Evolutionary conservation across 2,797 vertebrate species (phyloP), one percentile per base, ranked within the genome.

Genomic region (Sebastes paucispinis): DNA sequence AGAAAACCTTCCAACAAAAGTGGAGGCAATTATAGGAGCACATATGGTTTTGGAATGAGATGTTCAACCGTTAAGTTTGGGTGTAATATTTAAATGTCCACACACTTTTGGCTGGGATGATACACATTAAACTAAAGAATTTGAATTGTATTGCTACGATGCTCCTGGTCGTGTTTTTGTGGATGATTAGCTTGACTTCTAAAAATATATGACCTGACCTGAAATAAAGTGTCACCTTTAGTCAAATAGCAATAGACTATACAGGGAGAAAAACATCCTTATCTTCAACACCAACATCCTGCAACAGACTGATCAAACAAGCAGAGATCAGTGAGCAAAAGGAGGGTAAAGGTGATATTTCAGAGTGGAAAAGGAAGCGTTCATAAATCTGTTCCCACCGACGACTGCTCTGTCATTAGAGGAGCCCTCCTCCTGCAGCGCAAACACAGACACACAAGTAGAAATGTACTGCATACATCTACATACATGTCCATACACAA

Each of bases 321-420:
- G 62, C 52, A 52, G 60, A 72, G 69, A 69, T 73, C 69, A 72
- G 68, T 34, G 47, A n/a, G n/a, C 7, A 5, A 57, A 54, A 54
- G 8, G 22, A 57, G 62, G 62, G 52, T 25, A 29, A 75, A 80
- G 68, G 39, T 67, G 29, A 59, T 29, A 47, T 52, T 59, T 65
- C 20, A 43, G 13, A 20, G n/a, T 8, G 25, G 60, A 62, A 70
- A 72, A 73, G 43, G 47, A 78, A 58, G 57, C 13, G 4, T 25
- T 57, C 75, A 81, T 85, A 32, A 75, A 87, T 86, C 79, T 76
- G 68, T 78, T 65, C 64, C 39, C 69, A 39, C 77, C 1, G 34
- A 67, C 3, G 5, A 13, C 36, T 27, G 65, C 79, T 80, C 59
- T 65, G 67, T 75, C 60, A 81, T 70, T 62, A 75, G 8, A 64